Percentiles rank a stretch among this genome's conserved stretches.
Conservation (phyloP, 2,797 vertebrate genomes). For the Lemur catta region DNA sequence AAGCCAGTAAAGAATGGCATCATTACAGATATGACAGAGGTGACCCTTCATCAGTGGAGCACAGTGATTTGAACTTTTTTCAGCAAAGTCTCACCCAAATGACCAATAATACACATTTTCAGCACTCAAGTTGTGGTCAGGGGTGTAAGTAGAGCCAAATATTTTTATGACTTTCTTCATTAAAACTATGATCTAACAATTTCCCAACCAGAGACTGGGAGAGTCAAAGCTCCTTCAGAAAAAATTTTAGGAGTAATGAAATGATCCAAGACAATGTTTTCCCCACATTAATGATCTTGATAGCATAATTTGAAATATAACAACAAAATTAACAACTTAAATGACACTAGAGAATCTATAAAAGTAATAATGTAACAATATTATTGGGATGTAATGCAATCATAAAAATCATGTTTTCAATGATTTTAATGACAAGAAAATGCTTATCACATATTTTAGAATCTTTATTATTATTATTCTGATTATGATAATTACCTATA, state of each 20-base stretch:
- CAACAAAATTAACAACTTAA: constrained; percentile 4
- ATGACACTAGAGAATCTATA: background rate
- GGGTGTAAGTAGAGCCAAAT: background rate
- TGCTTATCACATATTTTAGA: background rate
- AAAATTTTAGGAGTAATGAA: background rate
- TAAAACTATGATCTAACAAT: background rate
- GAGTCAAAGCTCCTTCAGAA: background rate
- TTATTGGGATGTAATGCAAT: background rate
- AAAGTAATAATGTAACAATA: background rate
- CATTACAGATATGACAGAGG: background rate
- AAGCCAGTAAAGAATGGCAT: background rate
- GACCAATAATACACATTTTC: background rate
- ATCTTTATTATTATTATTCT: constrained; percentile 25
- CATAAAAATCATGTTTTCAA: background rate
- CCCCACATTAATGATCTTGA: background rate
- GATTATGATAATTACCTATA: background rate
- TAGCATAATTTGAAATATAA: constrained; percentile 1
- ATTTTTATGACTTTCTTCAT: constrained; percentile 22
- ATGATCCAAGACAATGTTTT: background rate
- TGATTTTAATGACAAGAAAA: background rate
- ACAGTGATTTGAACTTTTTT: background rate
- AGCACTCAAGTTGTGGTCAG: background rate
- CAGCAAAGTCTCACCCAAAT: background rate
- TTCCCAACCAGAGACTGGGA: background rate
- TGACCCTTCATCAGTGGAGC: background rate